Evolutionary conservation across 2,797 vertebrate species (phyloP).

Genomic region (Champsocephalus esox): DNA sequence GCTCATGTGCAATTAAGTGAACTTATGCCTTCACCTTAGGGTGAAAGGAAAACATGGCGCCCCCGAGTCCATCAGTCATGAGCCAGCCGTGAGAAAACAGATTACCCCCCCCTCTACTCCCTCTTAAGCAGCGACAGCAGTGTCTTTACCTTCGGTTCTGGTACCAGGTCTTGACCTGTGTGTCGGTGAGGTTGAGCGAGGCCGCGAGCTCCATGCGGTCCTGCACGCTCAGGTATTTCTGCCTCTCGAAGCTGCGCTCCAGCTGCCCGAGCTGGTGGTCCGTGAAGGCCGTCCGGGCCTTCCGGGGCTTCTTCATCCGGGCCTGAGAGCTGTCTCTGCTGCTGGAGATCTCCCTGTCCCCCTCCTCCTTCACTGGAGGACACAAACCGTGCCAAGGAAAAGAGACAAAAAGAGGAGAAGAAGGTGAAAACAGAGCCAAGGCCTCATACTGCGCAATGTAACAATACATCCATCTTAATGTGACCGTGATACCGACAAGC

Average conservation of each 20-base stretch:
- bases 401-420: not conserved
- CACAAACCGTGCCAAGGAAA: not conserved
- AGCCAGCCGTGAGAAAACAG: slow-evolving; percentile 44
- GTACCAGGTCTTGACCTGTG: slow-evolving; percentile 99
- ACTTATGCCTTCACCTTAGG: slow-evolving; percentile 14
- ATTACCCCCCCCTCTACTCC: not conserved
- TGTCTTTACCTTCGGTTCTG: slow-evolving; percentile 94
- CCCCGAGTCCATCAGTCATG: slow-evolving; percentile 29
- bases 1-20: slow-evolving; percentile 8
- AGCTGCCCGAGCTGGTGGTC: slow-evolving; percentile 98
- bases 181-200: slow-evolving; percentile 98
- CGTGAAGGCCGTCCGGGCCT: slow-evolving; percentile 97
- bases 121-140: slow-evolving; percentile 4
- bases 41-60: slow-evolving; percentile 50
- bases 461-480: not conserved
- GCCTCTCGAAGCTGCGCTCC: slow-evolving; percentile 97
- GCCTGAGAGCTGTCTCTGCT: slow-evolving; percentile 97
- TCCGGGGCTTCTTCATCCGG: slow-evolving; percentile 96
- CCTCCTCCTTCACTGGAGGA: slow-evolving; percentile 94
- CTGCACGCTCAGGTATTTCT: slow-evolving; percentile 98
- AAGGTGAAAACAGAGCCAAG: not conserved
- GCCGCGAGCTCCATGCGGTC: slow-evolving; percentile 98
- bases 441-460: not conserved
- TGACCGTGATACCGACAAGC: not conserved
- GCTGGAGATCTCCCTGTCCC: slow-evolving; percentile 97